These are phyloP conservation scores for Brotogeris chrysoptera DNA, from an alignment of 2,797 vertebrate species.

Conservation along the genomic window DNA sequence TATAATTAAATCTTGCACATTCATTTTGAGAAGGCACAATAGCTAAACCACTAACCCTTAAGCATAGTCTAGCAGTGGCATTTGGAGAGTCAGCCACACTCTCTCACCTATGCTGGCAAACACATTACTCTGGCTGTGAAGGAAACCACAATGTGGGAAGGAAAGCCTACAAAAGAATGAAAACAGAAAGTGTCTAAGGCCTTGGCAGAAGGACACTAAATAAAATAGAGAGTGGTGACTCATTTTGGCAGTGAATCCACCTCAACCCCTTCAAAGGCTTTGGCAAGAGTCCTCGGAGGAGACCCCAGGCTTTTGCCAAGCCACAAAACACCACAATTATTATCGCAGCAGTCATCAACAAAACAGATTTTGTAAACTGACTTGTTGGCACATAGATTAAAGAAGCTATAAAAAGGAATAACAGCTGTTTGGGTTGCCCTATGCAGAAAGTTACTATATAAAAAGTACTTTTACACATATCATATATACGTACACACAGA, in stretches of 20 bases:
- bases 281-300: conserved; percentile 86
- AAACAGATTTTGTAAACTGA: conserved; percentile 88
- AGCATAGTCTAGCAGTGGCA: conserved; percentile 58
- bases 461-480: conserved; percentile 73
- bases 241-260: conserved; percentile 86
- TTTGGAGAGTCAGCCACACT: conserved; percentile 70
- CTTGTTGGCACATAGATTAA: conserved; percentile 85
- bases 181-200: conserved; percentile 88
- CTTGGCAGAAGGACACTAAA: conserved; percentile 87
- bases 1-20: conserved; percentile 64
- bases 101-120: conserved; percentile 85
- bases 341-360: conserved; percentile 85
- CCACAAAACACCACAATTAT: conserved; percentile 86
- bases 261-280: conserved; percentile 85
- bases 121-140: conserved; percentile 80
- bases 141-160: conserved; percentile 85
- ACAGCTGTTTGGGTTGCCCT: conserved; percentile 85
- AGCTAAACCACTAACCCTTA: conserved; percentile 59
- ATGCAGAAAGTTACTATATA: conserved; percentile 77
- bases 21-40: conserved; percentile 56
- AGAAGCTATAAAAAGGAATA: conserved; percentile 84
- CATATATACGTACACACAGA: conserved; percentile 59
- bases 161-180: conserved; percentile 85
- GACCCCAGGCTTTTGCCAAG: conserved; percentile 87
- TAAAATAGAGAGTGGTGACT: conserved; percentile 86